Conservation (phyloP, 2,113 vertebrate species). For the Aptenodytes forsteri region DNA sequence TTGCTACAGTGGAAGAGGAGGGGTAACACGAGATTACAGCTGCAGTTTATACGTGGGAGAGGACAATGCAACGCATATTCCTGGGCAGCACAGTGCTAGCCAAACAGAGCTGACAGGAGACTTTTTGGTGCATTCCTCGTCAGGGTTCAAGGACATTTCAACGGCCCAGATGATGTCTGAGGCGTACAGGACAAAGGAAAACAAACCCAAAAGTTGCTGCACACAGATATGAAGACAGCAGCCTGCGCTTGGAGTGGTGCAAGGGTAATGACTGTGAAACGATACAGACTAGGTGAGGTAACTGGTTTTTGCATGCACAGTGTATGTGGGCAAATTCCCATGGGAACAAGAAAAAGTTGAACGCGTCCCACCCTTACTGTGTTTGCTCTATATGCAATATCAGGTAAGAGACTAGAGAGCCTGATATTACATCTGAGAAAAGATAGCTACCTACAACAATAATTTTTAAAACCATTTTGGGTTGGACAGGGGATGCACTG, state of each 20-base stretch:
- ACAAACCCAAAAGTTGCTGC: neutral
- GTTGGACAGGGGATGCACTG: neutral
- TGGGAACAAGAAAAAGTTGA: neutral
- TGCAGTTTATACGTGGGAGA: neutral
- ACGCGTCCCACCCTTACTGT: fast-evolving
- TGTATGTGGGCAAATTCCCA: neutral
- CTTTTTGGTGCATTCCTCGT: neutral
- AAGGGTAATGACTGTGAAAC: neutral
- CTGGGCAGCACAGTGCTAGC: neutral
- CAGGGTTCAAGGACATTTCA: neutral
- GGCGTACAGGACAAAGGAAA: neutral
- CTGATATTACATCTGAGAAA: neutral
- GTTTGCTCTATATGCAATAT: neutral
- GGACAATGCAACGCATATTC: neutral
- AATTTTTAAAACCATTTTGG: neutral
- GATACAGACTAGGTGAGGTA: neutral
- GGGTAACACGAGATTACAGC: constrained; percentile 10
- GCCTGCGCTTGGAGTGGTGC: too few relatives aligned
- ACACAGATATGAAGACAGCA: neutral
- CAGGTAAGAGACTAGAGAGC: neutral
- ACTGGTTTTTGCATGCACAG: neutral
- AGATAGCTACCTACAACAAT: neutral
- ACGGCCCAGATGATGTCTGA: neutral
- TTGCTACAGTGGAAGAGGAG: constrained; percentile 10
- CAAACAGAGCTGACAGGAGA: neutral